Evolutionary conservation across 2,888 invertebrate genomes (phyloP).

Genomic region (Acronicta alni): DNA sequence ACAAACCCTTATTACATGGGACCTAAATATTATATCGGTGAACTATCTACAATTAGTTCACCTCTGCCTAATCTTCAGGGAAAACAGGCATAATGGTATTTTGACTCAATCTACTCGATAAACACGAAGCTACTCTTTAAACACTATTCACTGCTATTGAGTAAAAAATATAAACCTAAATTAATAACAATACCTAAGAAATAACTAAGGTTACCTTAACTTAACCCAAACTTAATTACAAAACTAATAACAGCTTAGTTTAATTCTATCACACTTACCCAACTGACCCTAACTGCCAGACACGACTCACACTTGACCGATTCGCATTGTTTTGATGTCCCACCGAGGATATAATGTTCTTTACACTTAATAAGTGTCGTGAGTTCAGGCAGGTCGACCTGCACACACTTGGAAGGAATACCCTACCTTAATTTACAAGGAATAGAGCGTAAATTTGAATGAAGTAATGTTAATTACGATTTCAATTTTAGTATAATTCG

Average conservation of each 20-base stretch:
- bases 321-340: slow-evolving; percentile 57
- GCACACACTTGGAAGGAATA: slow-evolving; percentile 2
- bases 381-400: slow-evolving; percentile 46
- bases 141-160: too few relatives aligned
- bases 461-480: slow-evolving; percentile 51
- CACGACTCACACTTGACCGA: slow-evolving; percentile 43
- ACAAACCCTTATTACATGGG: too few relatives aligned
- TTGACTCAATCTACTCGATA: too few relatives aligned
- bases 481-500: slow-evolving; percentile 59
- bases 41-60: too few relatives aligned
- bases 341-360: slow-evolving; percentile 56
- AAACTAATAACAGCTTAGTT: slow-evolving; percentile 25
- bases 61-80: too few relatives aligned
- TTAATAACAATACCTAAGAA: too few relatives aligned
- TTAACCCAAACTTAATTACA: slow-evolving; percentile 3
- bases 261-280: slow-evolving; percentile 21
- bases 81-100: too few relatives aligned
- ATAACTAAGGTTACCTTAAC: not conserved
- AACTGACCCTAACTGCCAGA: slow-evolving; percentile 29
- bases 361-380: slow-evolving; percentile 58
- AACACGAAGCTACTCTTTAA: too few relatives aligned
- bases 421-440: slow-evolving; percentile 8
- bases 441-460: slow-evolving; percentile 20
- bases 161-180: too few relatives aligned
- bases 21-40: too few relatives aligned